A percentile compares a stretch with the other conserved stretches of the same genome.
Conservation (phyloP, 2,888 invertebrate genomes). For the Polietes domitor region DNA sequence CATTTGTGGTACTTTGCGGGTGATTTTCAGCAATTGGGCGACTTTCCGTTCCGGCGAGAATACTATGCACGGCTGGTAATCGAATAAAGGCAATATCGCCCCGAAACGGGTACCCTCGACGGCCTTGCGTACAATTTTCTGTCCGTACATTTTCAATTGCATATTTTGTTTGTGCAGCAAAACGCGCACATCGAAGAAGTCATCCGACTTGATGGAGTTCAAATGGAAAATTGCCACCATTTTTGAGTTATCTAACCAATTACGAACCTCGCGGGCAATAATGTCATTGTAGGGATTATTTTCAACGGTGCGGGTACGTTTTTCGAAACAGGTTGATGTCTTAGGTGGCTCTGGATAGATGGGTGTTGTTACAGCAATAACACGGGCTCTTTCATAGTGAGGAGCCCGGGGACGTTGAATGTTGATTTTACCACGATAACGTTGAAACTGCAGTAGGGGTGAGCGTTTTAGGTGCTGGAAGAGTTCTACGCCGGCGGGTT, state of each 20-base stretch:
- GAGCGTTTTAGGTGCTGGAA: slow-evolving; percentile 54
- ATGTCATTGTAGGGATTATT: slow-evolving; percentile 88
- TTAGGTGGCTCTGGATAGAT: slow-evolving; percentile 82
- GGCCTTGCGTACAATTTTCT: slow-evolving; percentile 85
- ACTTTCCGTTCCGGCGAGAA: slow-evolving; percentile 87
- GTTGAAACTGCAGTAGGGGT: slow-evolving; percentile 83
- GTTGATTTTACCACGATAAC: slow-evolving; percentile 89
- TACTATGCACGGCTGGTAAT: slow-evolving; percentile 85
- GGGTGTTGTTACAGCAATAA: slow-evolving; percentile 86
- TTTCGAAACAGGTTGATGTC: slow-evolving; percentile 82
- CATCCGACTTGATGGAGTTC: slow-evolving; percentile 86
- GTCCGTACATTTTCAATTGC: slow-evolving; percentile 86
- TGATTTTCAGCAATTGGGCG: slow-evolving; percentile 84
- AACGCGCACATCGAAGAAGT: slow-evolving; percentile 85
- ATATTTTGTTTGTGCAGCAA: slow-evolving; percentile 86
- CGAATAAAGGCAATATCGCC: slow-evolving; percentile 84
- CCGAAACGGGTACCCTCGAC: slow-evolving; percentile 86
- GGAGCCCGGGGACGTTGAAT: slow-evolving; percentile 87
- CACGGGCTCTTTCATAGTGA: slow-evolving; percentile 86
- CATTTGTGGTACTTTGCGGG: slow-evolving; percentile 87
- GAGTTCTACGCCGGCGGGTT: slow-evolving; percentile 45
- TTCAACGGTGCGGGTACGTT: slow-evolving; percentile 75
- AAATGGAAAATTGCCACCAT: slow-evolving; percentile 88
- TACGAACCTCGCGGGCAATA: slow-evolving; percentile 86
- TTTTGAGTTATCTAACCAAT: slow-evolving; percentile 87